Base-by-base conservation (phyloP, 2,797 vertebrate genomes). In the Pitangus sulphuratus region DNA sequence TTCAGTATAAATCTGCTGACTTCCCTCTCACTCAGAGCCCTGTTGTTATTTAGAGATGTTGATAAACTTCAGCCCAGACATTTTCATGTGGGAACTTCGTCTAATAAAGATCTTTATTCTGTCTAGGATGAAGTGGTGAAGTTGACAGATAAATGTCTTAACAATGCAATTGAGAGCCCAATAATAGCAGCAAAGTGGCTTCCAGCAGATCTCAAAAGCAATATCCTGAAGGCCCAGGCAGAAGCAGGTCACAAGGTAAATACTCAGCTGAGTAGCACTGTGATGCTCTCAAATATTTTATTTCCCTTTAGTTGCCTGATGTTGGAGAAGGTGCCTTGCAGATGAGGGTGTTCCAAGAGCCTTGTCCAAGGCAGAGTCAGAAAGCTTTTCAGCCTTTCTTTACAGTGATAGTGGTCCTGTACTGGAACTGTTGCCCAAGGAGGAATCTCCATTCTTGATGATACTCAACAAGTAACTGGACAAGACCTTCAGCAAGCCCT, bases 201-300 rank as follows among this genome's bases (percentile, higher is more conserved):
- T 89, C 98, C 98, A 40, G 98, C 98, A 66, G 98, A 99, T 88
- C 98, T 99, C 86, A 99, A 99, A 97, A 99, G 99, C 95, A 99
- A 99, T 97, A 99, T 99, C 97, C 97, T 99, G 66, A 99, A 99
- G 96, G 99, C 99, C 48, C 99, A 99, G 90, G 98, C 95, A 4
- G 99, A 99, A 83, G 98, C 98, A 48, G 98, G 97, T 3, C 96
- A 98, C 65, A 99, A 99, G 98, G 99, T 99, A 96, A 97, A 70
- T 51, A 79, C 31, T 84, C 4, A 1, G 2, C n/a, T 51, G 45
- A 75, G 44, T 31, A 66, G 48, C 21, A 35, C 53, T 42, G 22
- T 56, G 35, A 20, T 0, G 0, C 45, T 71, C 48, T 87, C 57
- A 40, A 5, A 58, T 30, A 5, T 54, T 87, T 61, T 25, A 30